Base-by-base conservation (phyloP, 2,888 invertebrate genomes). In the Dendrolimus pini region DNA sequence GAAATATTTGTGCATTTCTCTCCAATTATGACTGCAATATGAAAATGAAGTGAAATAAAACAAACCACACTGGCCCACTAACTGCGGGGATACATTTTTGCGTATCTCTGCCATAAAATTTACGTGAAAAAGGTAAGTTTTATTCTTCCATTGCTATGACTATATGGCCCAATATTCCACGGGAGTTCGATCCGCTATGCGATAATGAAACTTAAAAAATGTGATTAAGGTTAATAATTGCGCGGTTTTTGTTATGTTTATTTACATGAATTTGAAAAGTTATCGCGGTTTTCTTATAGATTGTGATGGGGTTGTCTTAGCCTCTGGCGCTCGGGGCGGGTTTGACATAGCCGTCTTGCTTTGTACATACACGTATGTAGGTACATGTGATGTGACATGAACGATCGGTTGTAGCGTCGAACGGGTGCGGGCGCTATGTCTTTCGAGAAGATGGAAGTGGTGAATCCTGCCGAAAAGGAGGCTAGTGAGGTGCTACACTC, bases 401-500 rank as follows among this genome's bases (percentile, higher is more conserved):
- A 73, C 77, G 81, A 82, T 89, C 83, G 84, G 74, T 88, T 89
- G 74, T 87, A 88, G 85, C 78, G 74, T 79, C 77, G 78, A 80
- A 75, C 77, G 70, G 71, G 71, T 75, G 70, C 68, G 69, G 71
- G 72, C 75, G 71, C 68, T 69, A 88, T 91, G 89, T 89, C 89
- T 67, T 91, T 84, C 78, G 88, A 89, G 74, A 91, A 92, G 83
- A 93, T 93, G 93, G 92, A 93, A 75, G 91, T 91, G 69, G 93
- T 93, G 67, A 93, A 93, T 77, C 91, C 93, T 61, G 94, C 94
- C 52, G 94, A 94, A 82, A 94, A 94, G 78, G 94, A 94, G 78
- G 94, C 94, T 18, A 94, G 93, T 72, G 94, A 94, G 82, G 94
- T 94, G 54, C 83, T 94, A 58, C 94, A 94, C 75, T 93, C 94